Evolutionary conservation across 2,888 invertebrate genomes (phyloP).

Genomic region (Atherix ibis): DNA sequence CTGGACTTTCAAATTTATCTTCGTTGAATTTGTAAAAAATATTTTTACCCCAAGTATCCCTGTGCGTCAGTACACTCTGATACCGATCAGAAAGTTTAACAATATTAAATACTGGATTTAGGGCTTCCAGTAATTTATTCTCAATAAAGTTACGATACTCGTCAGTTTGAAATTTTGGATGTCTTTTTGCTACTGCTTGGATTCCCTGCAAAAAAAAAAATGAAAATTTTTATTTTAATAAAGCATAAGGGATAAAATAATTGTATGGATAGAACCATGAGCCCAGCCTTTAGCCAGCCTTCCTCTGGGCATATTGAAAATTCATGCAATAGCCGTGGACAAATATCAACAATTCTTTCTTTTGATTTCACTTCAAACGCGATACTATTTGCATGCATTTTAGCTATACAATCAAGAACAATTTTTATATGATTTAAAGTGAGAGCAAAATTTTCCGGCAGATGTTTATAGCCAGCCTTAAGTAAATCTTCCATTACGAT

Average conservation of each 20-base stretch:
- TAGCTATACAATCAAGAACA: constrained; percentile 1
- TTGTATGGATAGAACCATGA: constrained; percentile 5
- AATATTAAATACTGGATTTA: constrained; percentile 16
- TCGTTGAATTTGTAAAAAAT: constrained; percentile 22
- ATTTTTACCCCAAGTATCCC: constrained; percentile 30
- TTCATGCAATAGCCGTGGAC: constrained; percentile 2
- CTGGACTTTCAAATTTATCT: constrained; percentile 18
- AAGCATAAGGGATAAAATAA: too few species aligned
- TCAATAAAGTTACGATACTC: constrained; percentile 17
- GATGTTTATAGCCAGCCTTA: not conserved
- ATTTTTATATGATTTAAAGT: not conserved
- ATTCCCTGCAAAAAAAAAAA: not conserved
- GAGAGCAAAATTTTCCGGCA: not conserved
- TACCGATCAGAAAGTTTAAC: constrained; percentile 21
- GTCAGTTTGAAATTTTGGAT: constrained; percentile 18
- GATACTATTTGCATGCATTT: constrained; percentile 3
- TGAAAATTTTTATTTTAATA: too few species aligned
- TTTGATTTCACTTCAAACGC: constrained; percentile 16
- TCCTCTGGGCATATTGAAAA: constrained; percentile 1
- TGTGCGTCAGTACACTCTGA: constrained; percentile 33
- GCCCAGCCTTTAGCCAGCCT: constrained; percentile 5
- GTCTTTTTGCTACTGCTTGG: constrained; percentile 16
- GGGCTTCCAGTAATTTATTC: constrained; percentile 15
- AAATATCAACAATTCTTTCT: constrained; percentile 1
- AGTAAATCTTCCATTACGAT: constrained; percentile 3